Percentiles rank a stretch among this genome's conserved stretches.
These are phyloP conservation scores for Alviniconcha strummeri DNA, from an alignment of 2,888 invertebrate species.

Conservation along the genomic window DNA sequence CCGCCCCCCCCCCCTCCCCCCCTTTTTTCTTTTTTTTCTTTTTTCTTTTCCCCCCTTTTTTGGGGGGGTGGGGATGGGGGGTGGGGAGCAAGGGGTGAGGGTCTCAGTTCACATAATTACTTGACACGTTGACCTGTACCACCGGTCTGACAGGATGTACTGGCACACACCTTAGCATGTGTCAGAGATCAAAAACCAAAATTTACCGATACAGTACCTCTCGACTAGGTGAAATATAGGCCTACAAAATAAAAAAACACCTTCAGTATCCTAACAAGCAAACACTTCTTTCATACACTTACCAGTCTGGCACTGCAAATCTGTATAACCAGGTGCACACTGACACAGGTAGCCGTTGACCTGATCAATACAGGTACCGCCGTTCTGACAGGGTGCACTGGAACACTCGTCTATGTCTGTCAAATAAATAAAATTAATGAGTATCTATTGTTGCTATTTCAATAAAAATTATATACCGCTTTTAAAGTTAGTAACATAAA, in stretches of 20 bases:
- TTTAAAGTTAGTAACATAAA: no score
- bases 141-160: slow-evolving; percentile 3
- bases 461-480: neutral
- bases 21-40: neutral
- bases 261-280: neutral
- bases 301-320: neutral
- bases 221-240: neutral
- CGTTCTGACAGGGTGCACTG: slow-evolving; percentile 12
- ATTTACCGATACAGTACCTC: neutral
- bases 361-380: neutral
- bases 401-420: slow-evolving; percentile 20
- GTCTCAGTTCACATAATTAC: no score
- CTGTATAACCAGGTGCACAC: slow-evolving; percentile 13
- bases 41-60: no score
- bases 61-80: no score
- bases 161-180: slow-evolving; percentile 9
- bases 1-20: neutral
- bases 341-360: slow-evolving; percentile 1
- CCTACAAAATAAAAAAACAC: neutral
- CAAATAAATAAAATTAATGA: neutral
- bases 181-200: neutral
- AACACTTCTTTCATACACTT: neutral
- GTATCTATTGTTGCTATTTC: neutral
- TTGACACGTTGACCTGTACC: slow-evolving; percentile 4
- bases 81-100: no score